Evolutionary conservation across 2,113 vertebrate species (phyloP).

Genomic region (Python bivittatus): DNA sequence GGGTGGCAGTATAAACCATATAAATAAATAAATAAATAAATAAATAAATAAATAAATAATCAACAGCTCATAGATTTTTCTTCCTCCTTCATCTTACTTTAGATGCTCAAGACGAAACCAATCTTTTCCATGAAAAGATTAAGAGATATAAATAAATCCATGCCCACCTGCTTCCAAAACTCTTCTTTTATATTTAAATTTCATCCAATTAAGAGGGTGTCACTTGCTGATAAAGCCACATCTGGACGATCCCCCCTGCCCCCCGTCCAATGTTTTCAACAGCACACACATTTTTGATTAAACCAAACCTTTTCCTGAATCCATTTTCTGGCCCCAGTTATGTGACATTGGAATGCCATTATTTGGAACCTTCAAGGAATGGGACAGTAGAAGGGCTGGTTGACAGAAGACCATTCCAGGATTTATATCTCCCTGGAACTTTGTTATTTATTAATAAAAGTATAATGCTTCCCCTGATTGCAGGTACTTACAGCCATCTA

Average conservation of each 20-base stretch:
- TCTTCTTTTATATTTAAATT: neutral
- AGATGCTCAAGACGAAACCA: neutral
- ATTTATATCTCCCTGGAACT: neutral
- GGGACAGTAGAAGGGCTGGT: neutral
- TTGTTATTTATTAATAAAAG: neutral
- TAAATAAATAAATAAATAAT: too few species aligned
- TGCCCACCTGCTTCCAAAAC: neutral
- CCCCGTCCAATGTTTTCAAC: neutral
- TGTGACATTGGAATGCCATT: neutral
- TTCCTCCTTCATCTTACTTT: neutral
- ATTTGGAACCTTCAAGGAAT: neutral
- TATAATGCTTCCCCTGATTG: neutral
- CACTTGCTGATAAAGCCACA: constrained; percentile 5
- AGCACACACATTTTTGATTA: constrained; percentile 19
- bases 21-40: neutral
- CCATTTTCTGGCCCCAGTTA: neutral
- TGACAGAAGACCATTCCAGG: too few species aligned
- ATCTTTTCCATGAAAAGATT: neutral
- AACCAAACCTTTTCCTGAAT: neutral
- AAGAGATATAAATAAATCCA: neutral
- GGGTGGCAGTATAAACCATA: too few species aligned
- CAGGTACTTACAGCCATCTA: neutral
- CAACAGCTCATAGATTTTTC: neutral
- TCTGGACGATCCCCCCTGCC: neutral
- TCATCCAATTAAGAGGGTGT: constrained; percentile 1